phyloP scores from a whole-genome alignment of 2,888 invertebrate genomes.

The Hydroisotoma schaefferi region DNA sequence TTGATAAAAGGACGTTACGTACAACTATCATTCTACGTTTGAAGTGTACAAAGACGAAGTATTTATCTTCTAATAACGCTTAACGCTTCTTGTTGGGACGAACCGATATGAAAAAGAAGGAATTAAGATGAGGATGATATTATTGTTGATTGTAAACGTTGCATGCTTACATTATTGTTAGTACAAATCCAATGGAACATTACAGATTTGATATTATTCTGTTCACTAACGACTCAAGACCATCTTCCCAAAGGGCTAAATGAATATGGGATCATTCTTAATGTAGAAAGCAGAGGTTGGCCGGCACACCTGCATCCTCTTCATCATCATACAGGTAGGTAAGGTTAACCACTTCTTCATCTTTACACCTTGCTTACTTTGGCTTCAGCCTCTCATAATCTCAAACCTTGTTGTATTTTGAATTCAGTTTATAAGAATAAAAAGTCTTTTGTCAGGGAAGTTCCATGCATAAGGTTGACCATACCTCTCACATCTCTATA shows the following conservation, averaged over 20 bases:
- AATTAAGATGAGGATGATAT: background rate
- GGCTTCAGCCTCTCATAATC: too few relatives aligned
- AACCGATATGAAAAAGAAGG: background rate
- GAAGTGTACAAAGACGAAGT: too few relatives aligned
- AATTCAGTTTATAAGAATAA: too few relatives aligned
- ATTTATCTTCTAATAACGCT: background rate
- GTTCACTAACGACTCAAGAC: background rate
- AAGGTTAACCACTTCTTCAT: slow-evolving; percentile 45
- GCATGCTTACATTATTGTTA: background rate
- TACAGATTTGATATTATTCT: too few relatives aligned
- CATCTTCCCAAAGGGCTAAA: background rate
- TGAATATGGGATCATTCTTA: slow-evolving; percentile 1
- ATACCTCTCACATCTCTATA: background rate
- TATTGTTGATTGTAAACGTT: background rate
- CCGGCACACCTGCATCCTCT: slow-evolving; percentile 9
- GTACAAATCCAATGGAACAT: background rate
- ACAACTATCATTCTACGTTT: background rate
- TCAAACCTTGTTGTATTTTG: too few relatives aligned
- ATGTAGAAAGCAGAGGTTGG: background rate
- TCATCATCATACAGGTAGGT: slow-evolving; percentile 12
- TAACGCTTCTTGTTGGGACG: background rate
- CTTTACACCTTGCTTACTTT: slow-evolving; percentile 36
- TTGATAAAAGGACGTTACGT: background rate
- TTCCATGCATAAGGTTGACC: too few relatives aligned
- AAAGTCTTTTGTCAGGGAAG: too few relatives aligned